Evolutionary conservation across 2,797 vertebrate species (phyloP), one percentile per base, ranked within the genome.

Genomic region (Brachyalestes nurse): DNA sequence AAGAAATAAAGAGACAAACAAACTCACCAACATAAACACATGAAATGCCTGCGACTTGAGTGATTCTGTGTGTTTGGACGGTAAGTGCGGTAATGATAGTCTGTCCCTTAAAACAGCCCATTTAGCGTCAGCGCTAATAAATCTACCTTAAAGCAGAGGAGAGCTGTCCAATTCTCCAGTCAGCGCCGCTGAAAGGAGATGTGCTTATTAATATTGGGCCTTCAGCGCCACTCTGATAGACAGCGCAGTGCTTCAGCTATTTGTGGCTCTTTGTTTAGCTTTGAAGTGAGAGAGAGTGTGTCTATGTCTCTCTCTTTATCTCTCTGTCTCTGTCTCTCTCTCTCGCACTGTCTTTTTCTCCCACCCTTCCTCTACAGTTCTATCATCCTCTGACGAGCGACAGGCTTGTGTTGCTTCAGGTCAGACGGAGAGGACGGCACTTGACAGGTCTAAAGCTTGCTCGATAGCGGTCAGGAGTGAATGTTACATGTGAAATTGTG

Each of bases 391-490:
- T 84, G 81, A 83, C 75, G 79, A 84, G 82, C 64, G 55, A 81
- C 55, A 70, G 81, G 17, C 76, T 14, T 77, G 58, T 77, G 78
- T 70, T 82, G 92, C 92, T 93, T 86, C 89, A 89, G 92, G 91
- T 90, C 88, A 89, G 85, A 89, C 88, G 87, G 90, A 91, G 91
- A 91, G 90, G 92, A 92, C 91, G 87, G 87, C 91, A 92, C 94
- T 95, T 92, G 92, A 93, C 91, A 93, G 93, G 93, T 94, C 93
- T 92, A 95, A 93, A 94, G 92, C 90, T 89, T 78, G 89, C 90
- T 91, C 90, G 90, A 92, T 90, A 92, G 91, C 76, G 87, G 90
- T 92, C 91, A 92, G 72, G 88, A 92, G 88, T 86, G 89, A 38
- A 42, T 38, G 40, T n/a, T 86, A 87, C 86, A 90, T 82, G 83